Conservation (phyloP, 2,113 vertebrate genomes). For the Perca flavescens region DNA sequence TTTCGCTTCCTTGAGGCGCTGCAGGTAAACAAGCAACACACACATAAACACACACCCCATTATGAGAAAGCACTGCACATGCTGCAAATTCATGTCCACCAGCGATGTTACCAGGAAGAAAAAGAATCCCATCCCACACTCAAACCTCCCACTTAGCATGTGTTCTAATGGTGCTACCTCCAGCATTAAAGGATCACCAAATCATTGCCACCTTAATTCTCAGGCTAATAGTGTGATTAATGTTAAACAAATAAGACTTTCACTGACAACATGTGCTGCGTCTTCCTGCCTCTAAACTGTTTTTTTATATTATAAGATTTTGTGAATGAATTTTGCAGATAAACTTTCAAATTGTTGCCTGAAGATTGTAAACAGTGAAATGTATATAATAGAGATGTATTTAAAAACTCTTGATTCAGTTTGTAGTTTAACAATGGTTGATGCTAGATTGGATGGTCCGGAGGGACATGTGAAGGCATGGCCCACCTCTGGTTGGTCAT, state of each 20-base stretch:
- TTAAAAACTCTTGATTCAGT: neutral
- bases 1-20: conserved; percentile 93
- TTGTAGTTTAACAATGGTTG: neutral
- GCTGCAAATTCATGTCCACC: conserved; percentile 23
- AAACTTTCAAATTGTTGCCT: neutral
- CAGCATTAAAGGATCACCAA: conserved; percentile 32
- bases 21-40: conserved; percentile 65
- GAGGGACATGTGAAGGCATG: too few species aligned
- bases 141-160: conserved; percentile 19
- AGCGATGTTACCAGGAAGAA: conserved; percentile 9
- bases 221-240: conserved; percentile 39
- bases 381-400: too few species aligned
- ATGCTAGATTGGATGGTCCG: too few species aligned
- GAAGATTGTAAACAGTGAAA: neutral
- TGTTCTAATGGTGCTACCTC: conserved; percentile 21
- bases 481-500: too few species aligned
- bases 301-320: neutral
- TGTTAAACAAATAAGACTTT: conserved; percentile 48
- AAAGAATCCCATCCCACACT: conserved; percentile 16
- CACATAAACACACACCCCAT: neutral
- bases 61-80: neutral
- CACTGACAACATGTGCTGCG: conserved; percentile 16
- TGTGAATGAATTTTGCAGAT: neutral
- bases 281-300: conserved; percentile 10
- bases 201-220: conserved; percentile 40